Evolutionary conservation across 2,888 invertebrate species (phyloP), one percentile per base, ranked within the genome.

Genomic region (Macrophya annulata): DNA sequence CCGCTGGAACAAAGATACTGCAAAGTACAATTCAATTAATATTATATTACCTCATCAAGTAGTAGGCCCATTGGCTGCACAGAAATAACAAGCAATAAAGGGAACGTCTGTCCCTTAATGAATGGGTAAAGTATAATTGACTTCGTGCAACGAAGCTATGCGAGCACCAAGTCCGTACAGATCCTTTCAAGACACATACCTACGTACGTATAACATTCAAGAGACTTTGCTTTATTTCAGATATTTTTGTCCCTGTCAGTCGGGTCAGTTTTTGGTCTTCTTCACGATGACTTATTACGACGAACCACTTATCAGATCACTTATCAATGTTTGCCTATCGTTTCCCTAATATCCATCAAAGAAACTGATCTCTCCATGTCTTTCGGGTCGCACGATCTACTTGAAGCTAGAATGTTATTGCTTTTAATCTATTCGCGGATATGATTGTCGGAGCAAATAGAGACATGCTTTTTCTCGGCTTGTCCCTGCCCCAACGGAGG

Each of bases 391-490:
- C 12, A 45, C 5, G 59, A 25, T 55, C 62, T 31, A 48, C 65
- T 62, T 62, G 31, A 37, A 45, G 10, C 51, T 71, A 48, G 3
- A 65, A 48, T 83, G 71, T 85, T 88, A 89, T 90, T 88, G 88
- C 88, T 86, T 88, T 89, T 89, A 90, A 90, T 89, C 85, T 85
- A 87, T 90, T 89, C 89, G 87, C 86, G 43, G 86, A 88, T 87
- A 86, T 84, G 87, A 88, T 88, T 88, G 85, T 84, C 85, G 25
- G 85, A 51, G 86, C 86, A 87, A 87, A 87, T 76, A 87, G 10
- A 85, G 72, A 48, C 79, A 21, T 59, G 79, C 59, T 68, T 85
- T 85, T 85, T 81, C 68, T 21, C 84, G 55, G 79, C 21, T 68
- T 31, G 21, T 25, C 76, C 84, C 43, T 62, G 15, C 15, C 45